Evolutionary conservation across 2,113 vertebrate species (phyloP).

Genomic region (Hemiprocne comata): DNA sequence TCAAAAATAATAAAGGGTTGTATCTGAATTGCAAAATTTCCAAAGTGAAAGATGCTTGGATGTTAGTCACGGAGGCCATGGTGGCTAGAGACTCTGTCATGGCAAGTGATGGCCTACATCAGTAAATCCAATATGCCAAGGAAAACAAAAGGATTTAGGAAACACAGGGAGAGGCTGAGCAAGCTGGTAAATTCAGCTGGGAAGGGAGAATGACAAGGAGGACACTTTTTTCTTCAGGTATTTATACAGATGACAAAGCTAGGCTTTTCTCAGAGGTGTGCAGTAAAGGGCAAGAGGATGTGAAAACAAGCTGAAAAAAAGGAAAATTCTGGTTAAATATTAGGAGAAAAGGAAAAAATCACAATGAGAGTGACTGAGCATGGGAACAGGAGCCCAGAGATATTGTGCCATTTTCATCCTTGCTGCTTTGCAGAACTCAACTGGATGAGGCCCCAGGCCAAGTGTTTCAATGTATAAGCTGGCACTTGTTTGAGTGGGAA

Average conservation of each 20-base stretch:
- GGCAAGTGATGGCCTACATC: not conserved
- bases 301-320: not conserved
- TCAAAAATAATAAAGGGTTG: rapidly evolving
- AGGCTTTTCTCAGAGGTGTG: not conserved
- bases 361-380: not conserved
- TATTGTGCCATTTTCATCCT: not conserved
- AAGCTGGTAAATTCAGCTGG: not conserved
- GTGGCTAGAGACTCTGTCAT: not conserved
- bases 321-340: not conserved
- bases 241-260: not conserved
- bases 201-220: not conserved
- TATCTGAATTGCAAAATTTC: not conserved
- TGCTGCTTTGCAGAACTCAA: not conserved
- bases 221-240: not conserved
- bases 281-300: not conserved
- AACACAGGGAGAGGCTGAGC: not conserved
- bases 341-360: not conserved
- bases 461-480: not conserved
- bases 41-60: not conserved
- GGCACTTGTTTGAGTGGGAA: not conserved
- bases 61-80: not conserved
- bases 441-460: not conserved
- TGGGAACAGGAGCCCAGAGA: not conserved
- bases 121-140: not conserved
- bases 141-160: not conserved